Base-by-base conservation (phyloP, 2,113 vertebrate genomes). In the Aphyosemion australe region DNA sequence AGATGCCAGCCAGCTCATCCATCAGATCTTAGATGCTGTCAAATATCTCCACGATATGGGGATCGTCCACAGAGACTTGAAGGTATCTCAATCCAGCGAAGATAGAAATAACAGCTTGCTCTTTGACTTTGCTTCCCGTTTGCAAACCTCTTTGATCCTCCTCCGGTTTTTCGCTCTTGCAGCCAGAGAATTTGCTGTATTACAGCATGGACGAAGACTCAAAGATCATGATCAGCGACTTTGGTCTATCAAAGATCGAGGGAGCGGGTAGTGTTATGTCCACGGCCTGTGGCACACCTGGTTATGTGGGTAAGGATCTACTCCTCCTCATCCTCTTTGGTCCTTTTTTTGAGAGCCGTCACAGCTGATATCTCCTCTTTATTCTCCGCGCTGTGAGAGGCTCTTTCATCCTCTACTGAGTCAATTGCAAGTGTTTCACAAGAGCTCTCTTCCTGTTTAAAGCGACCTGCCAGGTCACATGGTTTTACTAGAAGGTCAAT, bases 31-130 rank as follows among this genome's bases (percentile, higher is more conserved):
- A 2, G 96, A 99, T 0, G 97, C 97, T 0, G 97, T 99, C 64
- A 97, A 95, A 80, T 99, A 99, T 72, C 94, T 99, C 61, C 97
- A 99, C 0, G 94, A 98, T 62, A 94, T 96, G 94, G 96, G 95
- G 61, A 96, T 98, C 0, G 96, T 99, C 51, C 97, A 99, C 91
- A 90, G 97, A 4, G 97, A 99, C 86, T 87, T 99, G 72, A 99
- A 99, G 96, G 97, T 98, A 88, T 66, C 16, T 14, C 14, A 4
- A 16, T 39, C 52, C 45, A 12, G 20, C 5, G 51, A 58, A 52
- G 34, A 26, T 18, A 13, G 41, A 39, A 26, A 12, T n/a, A 16
- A 8, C 8, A 47, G 20, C 50, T 54, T 18, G 9, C 8, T 53
- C 49, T 42, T 13, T 61, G 26, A 8, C 53, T 1, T 20, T 47